Evolutionary conservation across 2,797 vertebrate species (phyloP).

Genomic region (Lophius americanus): DNA sequence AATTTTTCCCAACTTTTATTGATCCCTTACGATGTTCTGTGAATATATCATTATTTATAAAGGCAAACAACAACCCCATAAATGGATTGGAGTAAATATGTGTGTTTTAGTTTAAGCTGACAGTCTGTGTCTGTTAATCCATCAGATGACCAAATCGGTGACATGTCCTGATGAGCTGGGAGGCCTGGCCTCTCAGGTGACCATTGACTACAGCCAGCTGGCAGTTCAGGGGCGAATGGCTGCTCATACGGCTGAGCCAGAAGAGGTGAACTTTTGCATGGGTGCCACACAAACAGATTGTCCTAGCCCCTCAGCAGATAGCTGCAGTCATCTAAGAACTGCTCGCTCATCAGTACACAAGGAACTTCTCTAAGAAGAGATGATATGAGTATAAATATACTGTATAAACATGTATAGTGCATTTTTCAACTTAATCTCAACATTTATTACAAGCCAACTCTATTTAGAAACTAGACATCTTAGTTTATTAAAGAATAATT

Average conservation of each 20-base stretch:
- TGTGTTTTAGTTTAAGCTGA: too few species aligned
- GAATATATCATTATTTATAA: background rate
- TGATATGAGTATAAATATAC: background rate
- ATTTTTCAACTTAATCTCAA: background rate
- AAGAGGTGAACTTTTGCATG: constrained; percentile 85
- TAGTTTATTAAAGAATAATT: too few species aligned
- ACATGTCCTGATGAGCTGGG: constrained; percentile 96
- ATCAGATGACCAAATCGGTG: constrained; percentile 98
- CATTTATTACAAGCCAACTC: background rate
- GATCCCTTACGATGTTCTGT: background rate
- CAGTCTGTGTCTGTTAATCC: too few species aligned
- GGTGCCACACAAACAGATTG: background rate
- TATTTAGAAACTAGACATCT: too few species aligned
- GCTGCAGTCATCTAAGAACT: background rate
- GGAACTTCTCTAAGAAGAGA: background rate
- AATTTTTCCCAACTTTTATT: background rate
- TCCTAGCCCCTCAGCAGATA: background rate
- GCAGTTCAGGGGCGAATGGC: constrained; percentile 94
- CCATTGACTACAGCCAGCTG: constrained; percentile 94
- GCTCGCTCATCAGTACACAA: rapidly evolving
- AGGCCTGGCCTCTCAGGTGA: constrained; percentile 96
- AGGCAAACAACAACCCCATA: too few species aligned
- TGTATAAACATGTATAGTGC: background rate
- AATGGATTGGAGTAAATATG: too few species aligned
- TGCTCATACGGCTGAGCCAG: constrained; percentile 93